phyloP scores from a whole-genome alignment of 2,888 invertebrate species.

The Dryadula phaetusa region DNA sequence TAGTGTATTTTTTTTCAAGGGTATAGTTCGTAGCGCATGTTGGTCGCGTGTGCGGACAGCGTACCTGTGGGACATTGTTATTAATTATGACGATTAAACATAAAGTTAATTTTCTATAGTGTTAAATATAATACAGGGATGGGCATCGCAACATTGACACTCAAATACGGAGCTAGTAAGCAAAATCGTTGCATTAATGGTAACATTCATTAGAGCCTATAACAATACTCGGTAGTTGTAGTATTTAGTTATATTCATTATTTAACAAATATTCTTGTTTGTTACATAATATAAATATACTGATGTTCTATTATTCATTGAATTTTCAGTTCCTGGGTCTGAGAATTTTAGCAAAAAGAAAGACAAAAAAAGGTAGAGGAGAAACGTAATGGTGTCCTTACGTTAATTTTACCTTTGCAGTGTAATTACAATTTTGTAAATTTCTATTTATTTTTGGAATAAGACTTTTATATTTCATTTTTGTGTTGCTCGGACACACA shows the following conservation, averaged over 20 bases:
- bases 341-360: background rate
- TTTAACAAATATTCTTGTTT: too few relatives aligned
- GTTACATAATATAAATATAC: background rate
- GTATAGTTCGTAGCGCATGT: slow-evolving; percentile 16
- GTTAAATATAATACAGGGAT: slow-evolving; percentile 40
- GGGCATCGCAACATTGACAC: slow-evolving; percentile 34
- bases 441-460: too few relatives aligned
- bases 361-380: background rate
- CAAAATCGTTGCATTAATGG: slow-evolving; percentile 3
- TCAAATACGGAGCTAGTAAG: background rate
- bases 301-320: background rate
- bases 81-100: slow-evolving; percentile 50
- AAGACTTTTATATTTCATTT: too few relatives aligned
- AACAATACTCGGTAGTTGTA: background rate
- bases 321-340: background rate
- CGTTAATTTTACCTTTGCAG: background rate
- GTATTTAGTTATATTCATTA: too few relatives aligned
- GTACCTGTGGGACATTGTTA: slow-evolving; percentile 43
- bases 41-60: slow-evolving; percentile 42
- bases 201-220: background rate
- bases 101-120: slow-evolving; percentile 48
- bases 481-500: too few relatives aligned
- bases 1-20: slow-evolving; percentile 15
- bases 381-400: background rate
- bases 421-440: background rate